These are phyloP conservation scores for Halocaridina rubra DNA, from an alignment of 2,888 invertebrate species.

Conservation along the genomic window DNA sequence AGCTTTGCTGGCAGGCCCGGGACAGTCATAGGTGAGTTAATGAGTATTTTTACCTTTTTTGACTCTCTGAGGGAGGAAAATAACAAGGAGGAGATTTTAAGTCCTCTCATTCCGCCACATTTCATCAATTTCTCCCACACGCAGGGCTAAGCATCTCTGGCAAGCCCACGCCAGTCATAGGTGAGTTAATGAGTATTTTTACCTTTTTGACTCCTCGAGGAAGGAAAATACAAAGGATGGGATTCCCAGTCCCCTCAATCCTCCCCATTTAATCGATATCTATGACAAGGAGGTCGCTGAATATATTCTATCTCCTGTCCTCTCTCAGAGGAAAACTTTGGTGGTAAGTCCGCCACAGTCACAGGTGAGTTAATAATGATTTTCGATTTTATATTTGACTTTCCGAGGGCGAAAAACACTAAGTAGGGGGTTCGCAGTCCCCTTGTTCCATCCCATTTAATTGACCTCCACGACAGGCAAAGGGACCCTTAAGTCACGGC, in stretches of 20 bases:
- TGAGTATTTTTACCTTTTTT: background rate
- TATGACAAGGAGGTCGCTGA: no score
- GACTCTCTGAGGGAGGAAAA: background rate
- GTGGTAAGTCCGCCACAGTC: constrained; percentile 43
- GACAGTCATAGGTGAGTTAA: constrained; percentile 59
- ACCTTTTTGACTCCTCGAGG: background rate
- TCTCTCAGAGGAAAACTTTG: constrained; percentile 72
- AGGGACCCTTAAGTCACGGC: no score
- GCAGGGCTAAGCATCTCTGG: constrained; percentile 68
- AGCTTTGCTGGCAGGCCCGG: constrained; percentile 55
- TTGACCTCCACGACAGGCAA: no score
- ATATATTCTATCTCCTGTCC: no score
- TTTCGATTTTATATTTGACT: no score
- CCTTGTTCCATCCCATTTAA: no score
- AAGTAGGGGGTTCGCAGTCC: no score
- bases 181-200: constrained; percentile 33
- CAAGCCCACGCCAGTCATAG: constrained; percentile 47
- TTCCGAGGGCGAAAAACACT: no score
- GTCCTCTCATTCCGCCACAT: background rate
- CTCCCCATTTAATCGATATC: no score
- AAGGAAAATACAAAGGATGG: background rate
- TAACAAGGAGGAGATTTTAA: background rate
- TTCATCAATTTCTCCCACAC: no score
- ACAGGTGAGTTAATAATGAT: constrained; percentile 49
- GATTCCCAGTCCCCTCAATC: background rate